Base-by-base conservation (phyloP, 2,888 invertebrate species). In the Eupeodes luniger region DNA sequence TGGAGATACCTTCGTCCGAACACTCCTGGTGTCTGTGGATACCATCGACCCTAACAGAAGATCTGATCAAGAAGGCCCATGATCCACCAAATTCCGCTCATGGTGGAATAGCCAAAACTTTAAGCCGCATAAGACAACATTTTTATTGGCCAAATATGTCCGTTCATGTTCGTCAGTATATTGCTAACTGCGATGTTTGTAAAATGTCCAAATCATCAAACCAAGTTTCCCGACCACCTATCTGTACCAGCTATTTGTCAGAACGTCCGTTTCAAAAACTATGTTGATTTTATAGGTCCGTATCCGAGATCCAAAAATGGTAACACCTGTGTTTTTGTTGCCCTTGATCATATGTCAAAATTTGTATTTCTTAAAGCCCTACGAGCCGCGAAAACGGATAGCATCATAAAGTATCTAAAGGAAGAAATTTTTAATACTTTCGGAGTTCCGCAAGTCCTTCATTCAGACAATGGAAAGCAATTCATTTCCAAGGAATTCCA, bases 81-180 rank as follows among this genome's bases (percentile, higher is more conserved):
- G 10, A 36, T 10, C 77, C 27, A 12, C 66, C 66, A 14, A 19
- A 66, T 27, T 49, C 47, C 7, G n/a, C 66, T n/a, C 66, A 66
- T 10, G 44, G 36, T 1, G 27, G 40, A 3, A 27, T 47, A 2
- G 7, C 4, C 0, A 66, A 47, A 27, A 44, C 44, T 4, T 9
- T 44, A 11, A 5, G 9, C 5, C n/a, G 19, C 10, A 10, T 66
- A 7, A 10, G 19, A 11, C 6, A 66, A 66, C 11, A 14, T n/a
- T 57, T 11, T 12, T 57, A 12, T 11, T 57, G 57, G 57, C 57
- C 57, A 10, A 36, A 36, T 7, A 36, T 27, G 14, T 7, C 51
- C n/a, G 51, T 51, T 1, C 14, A 51, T 1, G 16, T 53, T 53
- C 14, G 27, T 0, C 14, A 61, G 14, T 36, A 12, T 36, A 6